Percentiles rank a stretch among this genome's conserved stretches.
Conservation (phyloP, 1,140 invertebrate genomes). For the Gonioctena quinquepunctata region DNA sequence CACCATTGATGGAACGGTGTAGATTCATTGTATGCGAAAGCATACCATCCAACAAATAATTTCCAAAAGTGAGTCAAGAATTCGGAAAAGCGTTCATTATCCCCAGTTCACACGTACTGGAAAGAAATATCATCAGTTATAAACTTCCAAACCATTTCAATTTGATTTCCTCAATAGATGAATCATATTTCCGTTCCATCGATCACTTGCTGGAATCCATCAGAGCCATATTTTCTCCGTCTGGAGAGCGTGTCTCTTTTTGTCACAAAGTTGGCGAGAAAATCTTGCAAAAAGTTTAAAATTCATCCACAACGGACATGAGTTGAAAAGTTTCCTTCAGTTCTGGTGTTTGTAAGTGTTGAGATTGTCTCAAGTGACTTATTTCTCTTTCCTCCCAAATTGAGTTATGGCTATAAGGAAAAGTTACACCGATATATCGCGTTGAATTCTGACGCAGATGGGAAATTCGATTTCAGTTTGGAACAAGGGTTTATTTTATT, state of each 20-base stretch:
- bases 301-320: background rate
- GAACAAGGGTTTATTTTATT: background rate
- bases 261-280: background rate
- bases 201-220: too few species aligned
- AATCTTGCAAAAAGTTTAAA: background rate
- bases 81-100: too few species aligned
- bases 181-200: too few species aligned
- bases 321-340: constrained; percentile 3
- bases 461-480: background rate
- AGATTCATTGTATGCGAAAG: too few species aligned
- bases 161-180: too few species aligned
- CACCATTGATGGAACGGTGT: too few species aligned
- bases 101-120: too few species aligned
- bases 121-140: too few species aligned
- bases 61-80: too few species aligned
- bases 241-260: background rate
- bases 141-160: too few species aligned
- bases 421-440: constrained; percentile 9
- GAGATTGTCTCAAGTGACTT: constrained; percentile 12
- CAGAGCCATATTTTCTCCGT: background rate
- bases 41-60: too few species aligned
- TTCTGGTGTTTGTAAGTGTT: constrained; percentile 1
- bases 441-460: background rate
- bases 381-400: constrained; percentile 11
- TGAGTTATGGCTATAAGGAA: constrained; percentile 13